Conservation (phyloP, 2,888 invertebrate genomes). For the Alloscopus bannaensis region DNA sequence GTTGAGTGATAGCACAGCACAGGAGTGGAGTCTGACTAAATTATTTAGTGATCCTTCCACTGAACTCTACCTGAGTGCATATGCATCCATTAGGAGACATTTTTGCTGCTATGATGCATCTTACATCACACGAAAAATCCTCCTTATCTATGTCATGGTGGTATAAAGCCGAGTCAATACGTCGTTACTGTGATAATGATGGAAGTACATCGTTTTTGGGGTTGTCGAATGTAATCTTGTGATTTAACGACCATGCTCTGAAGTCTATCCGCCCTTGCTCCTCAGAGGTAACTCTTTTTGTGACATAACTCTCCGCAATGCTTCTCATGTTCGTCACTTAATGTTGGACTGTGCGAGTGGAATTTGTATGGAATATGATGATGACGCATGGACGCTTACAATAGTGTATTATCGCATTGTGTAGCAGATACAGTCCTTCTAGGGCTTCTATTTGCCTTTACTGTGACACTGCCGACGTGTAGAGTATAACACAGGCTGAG, state of each 20-base stretch:
- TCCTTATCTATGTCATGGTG: slow-evolving; percentile 50
- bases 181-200: slow-evolving; percentile 1
- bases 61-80: slow-evolving; percentile 2
- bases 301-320: neutral
- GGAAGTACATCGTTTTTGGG: neutral
- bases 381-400: too few species aligned
- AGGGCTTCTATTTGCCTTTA: too few species aligned
- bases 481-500: neutral
- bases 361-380: too few species aligned
- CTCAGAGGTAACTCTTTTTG: neutral
- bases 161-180: slow-evolving; percentile 23
- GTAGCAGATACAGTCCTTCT: too few species aligned
- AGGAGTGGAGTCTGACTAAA: too few species aligned
- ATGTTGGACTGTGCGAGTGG: too few species aligned
- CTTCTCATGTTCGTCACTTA: too few species aligned
- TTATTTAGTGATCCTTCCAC: slow-evolving; percentile 45
- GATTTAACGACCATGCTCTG: slow-evolving; percentile 14
- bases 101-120: neutral
- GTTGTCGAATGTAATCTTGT: slow-evolving; percentile 2
- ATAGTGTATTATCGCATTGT: too few species aligned
- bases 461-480: neutral
- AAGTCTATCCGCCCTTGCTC: slow-evolving; percentile 5
- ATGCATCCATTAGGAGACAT: neutral
- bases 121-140: slow-evolving; percentile 30
- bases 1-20: too few species aligned